Evolutionary conservation across 35 echinoderm and acorn worm species (phyloP).

Genomic region (Holothuria glaberrima): DNA sequence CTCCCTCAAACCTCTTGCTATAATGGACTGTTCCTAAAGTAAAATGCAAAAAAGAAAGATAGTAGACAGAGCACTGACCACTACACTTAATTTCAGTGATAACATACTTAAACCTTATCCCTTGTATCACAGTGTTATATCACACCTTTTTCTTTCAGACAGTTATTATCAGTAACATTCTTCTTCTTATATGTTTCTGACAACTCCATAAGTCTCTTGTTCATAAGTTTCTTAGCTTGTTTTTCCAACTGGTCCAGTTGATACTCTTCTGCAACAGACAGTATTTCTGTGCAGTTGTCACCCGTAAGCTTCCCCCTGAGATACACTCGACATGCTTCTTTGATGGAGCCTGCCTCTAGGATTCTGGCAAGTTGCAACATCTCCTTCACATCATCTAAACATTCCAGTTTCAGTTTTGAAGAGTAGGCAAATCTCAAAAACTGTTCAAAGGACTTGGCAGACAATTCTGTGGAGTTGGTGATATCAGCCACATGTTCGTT

Average conservation of each 20-base stretch:
- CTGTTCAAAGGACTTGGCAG: slow-evolving; percentile 55
- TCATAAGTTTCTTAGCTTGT: slow-evolving; percentile 77
- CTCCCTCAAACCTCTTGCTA: too few species aligned
- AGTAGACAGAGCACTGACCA: too few species aligned
- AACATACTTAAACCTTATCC: too few species aligned
- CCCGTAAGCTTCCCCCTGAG: slow-evolving; percentile 74
- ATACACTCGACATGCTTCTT: slow-evolving; percentile 84
- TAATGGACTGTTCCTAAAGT: too few species aligned
- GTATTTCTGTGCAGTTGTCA: slow-evolving; percentile 89
- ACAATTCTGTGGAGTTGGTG: slow-evolving; percentile 59
- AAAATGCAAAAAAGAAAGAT: too few species aligned
- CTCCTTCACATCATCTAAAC: slow-evolving; percentile 65
- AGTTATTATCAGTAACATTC: neutral
- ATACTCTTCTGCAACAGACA: slow-evolving; percentile 79
- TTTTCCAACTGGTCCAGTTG: slow-evolving; percentile 75
- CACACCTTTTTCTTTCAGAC: neutral
- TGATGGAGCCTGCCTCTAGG: slow-evolving; percentile 68
- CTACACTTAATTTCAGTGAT: too few species aligned
- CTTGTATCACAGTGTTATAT: too few species aligned
- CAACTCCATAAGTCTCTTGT: slow-evolving; percentile 81
- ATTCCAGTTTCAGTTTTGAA: slow-evolving; percentile 68
- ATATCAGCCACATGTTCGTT: slow-evolving; percentile 36
- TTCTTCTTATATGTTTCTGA: slow-evolving; percentile 74
- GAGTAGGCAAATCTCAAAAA: slow-evolving; percentile 91
- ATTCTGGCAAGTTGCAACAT: slow-evolving; percentile 54